Evolutionary conservation across 2,888 invertebrate genomes (phyloP).

Genomic region (Parnassius smintheus): DNA sequence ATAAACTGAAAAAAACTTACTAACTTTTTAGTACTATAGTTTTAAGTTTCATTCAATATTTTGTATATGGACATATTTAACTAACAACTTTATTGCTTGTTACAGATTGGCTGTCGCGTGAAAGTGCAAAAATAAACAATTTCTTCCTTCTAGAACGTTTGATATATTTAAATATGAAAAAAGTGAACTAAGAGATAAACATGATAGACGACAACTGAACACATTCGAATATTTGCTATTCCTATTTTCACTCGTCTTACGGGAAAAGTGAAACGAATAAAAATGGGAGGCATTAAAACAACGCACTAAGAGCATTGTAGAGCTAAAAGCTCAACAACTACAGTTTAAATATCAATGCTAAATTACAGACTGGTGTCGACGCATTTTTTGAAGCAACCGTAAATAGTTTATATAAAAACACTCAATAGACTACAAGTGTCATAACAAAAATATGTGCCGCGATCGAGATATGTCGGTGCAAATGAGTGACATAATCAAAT

Average conservation of each 20-base stretch:
- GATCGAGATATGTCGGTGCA: conserved; percentile 86
- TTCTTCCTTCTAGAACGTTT: not conserved
- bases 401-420: conserved; percentile 68
- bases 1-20: too few relatives aligned
- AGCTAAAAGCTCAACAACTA: conserved; percentile 62
- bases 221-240: not conserved
- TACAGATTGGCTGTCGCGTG: conserved; percentile 43
- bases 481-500: conserved; percentile 72
- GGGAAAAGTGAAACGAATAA: conserved; percentile 17
- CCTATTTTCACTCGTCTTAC: conserved; percentile 25
- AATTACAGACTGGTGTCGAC: conserved; percentile 95
- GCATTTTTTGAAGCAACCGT: conserved; percentile 96
- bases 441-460: conserved; percentile 83
- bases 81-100: conserved; percentile 35
- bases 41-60: too few relatives aligned
- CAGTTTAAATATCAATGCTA: conserved; percentile 85
- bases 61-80: not conserved
- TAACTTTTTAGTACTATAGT: too few relatives aligned
- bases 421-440: conserved; percentile 58
- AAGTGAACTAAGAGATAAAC: conserved; percentile 33
- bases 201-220: conserved; percentile 54
- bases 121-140: not conserved
- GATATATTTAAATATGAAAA: too few relatives aligned
- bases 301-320: conserved; percentile 40
- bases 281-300: conserved; percentile 21